Evolutionary conservation across 1,140 invertebrate genomes (phyloP).

Genomic region (Megalonaias nervosa): DNA sequence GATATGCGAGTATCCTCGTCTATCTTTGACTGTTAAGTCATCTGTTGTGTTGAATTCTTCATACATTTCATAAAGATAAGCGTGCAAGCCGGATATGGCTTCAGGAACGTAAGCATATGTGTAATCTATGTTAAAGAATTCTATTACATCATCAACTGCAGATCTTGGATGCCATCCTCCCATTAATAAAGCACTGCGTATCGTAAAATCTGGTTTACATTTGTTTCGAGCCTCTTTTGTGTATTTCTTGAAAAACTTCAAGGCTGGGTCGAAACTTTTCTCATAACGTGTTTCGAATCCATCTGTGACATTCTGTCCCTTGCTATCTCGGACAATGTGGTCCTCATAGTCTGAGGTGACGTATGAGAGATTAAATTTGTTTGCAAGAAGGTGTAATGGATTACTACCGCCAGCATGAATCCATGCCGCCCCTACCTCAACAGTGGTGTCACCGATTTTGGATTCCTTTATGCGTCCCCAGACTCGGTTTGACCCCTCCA

Average conservation of each 20-base stretch:
- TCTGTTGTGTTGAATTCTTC: slow-evolving; percentile 11
- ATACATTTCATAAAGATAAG: slow-evolving; percentile 2
- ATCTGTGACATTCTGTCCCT: too few relatives aligned
- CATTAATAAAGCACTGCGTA: slow-evolving; percentile 5
- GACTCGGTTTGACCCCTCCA: slow-evolving; percentile 9
- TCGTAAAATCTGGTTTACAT: slow-evolving; percentile 13
- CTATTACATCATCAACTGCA: slow-evolving; percentile 19
- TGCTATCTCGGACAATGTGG: too few relatives aligned
- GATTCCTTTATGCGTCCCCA: slow-evolving; percentile 14
- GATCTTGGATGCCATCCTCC: slow-evolving; percentile 13
- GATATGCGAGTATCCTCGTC: slow-evolving; percentile 2
- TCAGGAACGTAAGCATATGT: slow-evolving; percentile 6
- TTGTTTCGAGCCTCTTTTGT: too few relatives aligned
- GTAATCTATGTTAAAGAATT: slow-evolving; percentile 14
- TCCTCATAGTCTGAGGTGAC: too few relatives aligned
- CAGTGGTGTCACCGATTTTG: slow-evolving; percentile 6
- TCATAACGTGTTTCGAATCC: too few relatives aligned
- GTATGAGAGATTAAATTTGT: slow-evolving; percentile 3
- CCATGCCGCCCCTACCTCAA: slow-evolving; percentile 28
- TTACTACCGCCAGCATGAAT: slow-evolving; percentile 27
- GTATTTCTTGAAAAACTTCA: too few relatives aligned
- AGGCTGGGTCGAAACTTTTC: too few relatives aligned
- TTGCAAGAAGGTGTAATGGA: slow-evolving; percentile 17
- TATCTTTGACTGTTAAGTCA: slow-evolving; percentile 20
- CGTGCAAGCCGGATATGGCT: slow-evolving; percentile 6